Evolutionary conservation across 2,797 vertebrate species (phyloP).

Genomic region (Psittacula echo): DNA sequence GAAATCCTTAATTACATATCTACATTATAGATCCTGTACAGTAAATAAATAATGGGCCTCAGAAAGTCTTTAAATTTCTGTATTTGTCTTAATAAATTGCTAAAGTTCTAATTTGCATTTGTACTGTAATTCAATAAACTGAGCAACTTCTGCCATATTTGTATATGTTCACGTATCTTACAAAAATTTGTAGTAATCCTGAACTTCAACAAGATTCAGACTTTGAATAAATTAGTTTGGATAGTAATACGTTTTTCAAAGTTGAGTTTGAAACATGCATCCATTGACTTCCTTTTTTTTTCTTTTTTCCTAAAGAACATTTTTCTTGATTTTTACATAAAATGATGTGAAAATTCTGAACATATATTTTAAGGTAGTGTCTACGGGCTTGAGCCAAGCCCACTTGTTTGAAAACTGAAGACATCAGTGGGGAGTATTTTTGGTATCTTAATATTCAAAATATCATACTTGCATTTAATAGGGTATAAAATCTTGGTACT

Average conservation of each 20-base stretch:
- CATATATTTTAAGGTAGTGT: not conserved
- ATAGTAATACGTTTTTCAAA: not conserved
- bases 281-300: not conserved
- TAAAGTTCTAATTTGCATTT: not conserved
- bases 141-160: not conserved
- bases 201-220: not conserved
- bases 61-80: slow-evolving; percentile 7
- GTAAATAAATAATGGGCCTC: slow-evolving; percentile 30
- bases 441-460: not conserved
- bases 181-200: not conserved
- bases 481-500: not conserved
- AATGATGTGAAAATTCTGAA: not conserved
- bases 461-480: not conserved
- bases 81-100: not conserved
- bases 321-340: not conserved
- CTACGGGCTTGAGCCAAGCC: not conserved
- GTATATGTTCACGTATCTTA: not conserved
- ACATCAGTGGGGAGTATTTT: not conserved
- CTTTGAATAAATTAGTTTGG: not conserved
- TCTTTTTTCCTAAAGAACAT: not conserved
- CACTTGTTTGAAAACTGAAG: not conserved
- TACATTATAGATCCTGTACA: slow-evolving; percentile 3
- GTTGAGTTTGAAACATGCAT: not conserved
- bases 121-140: not conserved
- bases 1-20: slow-evolving; percentile 46